Percentiles rank a stretch among this genome's conserved stretches.
phyloP scores from a whole-genome alignment of 2,113 vertebrate species.

The Sakesphorus luctuosus region DNA sequence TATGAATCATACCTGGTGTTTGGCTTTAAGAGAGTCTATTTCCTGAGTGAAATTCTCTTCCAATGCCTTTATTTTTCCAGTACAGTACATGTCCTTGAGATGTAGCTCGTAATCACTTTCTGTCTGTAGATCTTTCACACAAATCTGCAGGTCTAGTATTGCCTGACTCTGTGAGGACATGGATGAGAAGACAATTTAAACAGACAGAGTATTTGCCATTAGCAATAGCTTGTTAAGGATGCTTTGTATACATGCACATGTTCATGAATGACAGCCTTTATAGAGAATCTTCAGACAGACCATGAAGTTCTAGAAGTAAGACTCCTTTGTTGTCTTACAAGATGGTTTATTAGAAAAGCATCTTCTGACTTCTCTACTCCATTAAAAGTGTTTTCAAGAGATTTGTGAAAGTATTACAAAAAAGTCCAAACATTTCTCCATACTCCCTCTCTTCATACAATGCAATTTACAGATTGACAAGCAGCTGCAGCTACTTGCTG shows the following conservation, averaged over 20 bases:
- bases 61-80: conserved; percentile 88
- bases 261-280: neutral
- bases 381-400: neutral
- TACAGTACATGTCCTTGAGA: conserved; percentile 89
- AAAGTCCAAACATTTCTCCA: neutral
- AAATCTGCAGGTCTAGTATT: conserved; percentile 86
- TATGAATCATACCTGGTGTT: conserved; percentile 81
- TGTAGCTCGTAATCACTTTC: conserved; percentile 90
- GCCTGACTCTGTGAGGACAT: conserved; percentile 79
- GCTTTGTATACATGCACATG: neutral
- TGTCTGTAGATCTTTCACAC: conserved; percentile 87
- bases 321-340: neutral
- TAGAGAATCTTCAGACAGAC: neutral
- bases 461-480: neutral
- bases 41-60: conserved; percentile 86
- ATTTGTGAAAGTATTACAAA: neutral
- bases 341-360: neutral
- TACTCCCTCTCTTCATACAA: neutral
- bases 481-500: neutral
- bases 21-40: conserved; percentile 81
- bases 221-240: neutral
- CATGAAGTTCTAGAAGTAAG: neutral
- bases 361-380: neutral
- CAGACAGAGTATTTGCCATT: neutral
- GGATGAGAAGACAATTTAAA: neutral